Base-by-base conservation (phyloP, 1,140 invertebrate species). In the Lasioglossum albipes region DNA sequence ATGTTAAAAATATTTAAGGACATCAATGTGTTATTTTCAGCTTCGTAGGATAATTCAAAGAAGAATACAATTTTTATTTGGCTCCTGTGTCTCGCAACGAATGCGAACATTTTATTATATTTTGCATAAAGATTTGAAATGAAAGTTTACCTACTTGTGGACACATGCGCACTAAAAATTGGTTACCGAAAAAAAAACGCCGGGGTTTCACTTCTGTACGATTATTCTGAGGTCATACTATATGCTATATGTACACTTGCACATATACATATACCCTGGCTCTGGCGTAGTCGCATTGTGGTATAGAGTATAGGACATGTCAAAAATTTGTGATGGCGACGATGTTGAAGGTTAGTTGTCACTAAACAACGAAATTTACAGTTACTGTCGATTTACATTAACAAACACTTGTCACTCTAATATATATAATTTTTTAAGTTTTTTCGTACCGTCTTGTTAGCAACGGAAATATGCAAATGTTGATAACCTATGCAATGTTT, bases 271-370 rank as follows among this genome's bases (percentile, higher is more conserved):
- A 36, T 72, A 66, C 36, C 64, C 84, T 85, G 76, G 81, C 76
- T 68, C 84, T 85, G 76, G 81, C 76, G 76, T 85, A 80, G 54
- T 76, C 41, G 61, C 49, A 27, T 62, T 75, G 66, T 66, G 73
- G 73, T 70, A 80, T 81, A 75, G 76, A 88, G 73, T 70, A 80
- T 81, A 75, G 76, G 89, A 87, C 83, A 89, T 90, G 90, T 91
- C 89, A 89, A 90, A 90, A 90, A 88, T 87, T 82, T 89, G 87
- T 90, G 89, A 91, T 89, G 90, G 89, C 90, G 88, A 83, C 86
- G 85, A 87, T 91, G 87, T 90, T 91, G 84, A 91, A 90, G 90
- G 91, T 92, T 91, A 91, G 91, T 91, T 87, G 81, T 88, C 85
- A 80, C 83, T 79, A 79, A 88, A 89, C 84, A 85, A 87, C 77